A percentile compares a stretch with the other conserved stretches of the same genome.
These are phyloP conservation scores for Acrobasis repandana DNA, from an alignment of 2,888 invertebrate species.

Conservation along the genomic window DNA sequence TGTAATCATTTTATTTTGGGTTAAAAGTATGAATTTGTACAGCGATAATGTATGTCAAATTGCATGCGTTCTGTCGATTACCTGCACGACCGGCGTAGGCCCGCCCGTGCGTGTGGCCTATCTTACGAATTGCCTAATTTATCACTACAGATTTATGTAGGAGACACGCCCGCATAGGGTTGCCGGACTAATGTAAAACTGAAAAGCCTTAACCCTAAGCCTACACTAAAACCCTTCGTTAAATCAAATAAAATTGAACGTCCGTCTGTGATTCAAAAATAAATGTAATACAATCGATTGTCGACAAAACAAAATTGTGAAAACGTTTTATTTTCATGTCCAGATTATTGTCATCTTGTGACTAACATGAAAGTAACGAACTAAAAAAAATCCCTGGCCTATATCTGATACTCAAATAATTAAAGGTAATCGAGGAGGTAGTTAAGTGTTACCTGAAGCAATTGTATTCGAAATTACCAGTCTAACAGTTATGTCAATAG, in stretches of 20 bases:
- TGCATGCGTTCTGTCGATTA: constrained; percentile 53
- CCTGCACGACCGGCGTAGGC: constrained; percentile 49
- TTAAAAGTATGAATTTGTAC: constrained; percentile 14
- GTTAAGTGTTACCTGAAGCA: background rate
- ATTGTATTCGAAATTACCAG: background rate
- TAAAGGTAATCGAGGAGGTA: too few relatives aligned
- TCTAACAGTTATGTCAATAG: constrained; percentile 16
- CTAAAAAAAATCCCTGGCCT: too few relatives aligned
- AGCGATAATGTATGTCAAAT: constrained; percentile 49
- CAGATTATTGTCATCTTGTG: too few relatives aligned
- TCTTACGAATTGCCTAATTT: constrained; percentile 71
- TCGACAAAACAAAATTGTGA: too few relatives aligned
- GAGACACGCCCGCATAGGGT: constrained; percentile 62
- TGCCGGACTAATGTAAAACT: constrained; percentile 34
- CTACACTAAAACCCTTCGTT: background rate
- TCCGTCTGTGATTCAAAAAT: too few relatives aligned
- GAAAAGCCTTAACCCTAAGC: background rate
- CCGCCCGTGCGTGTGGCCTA: constrained; percentile 55
- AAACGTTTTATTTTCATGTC: too few relatives aligned
- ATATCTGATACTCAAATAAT: too few relatives aligned
- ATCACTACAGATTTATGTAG: constrained; percentile 67
- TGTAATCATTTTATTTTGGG: background rate
- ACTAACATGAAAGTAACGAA: too few relatives aligned
- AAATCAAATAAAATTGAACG: too few relatives aligned
- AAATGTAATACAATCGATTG: too few relatives aligned